Evolutionary conservation across 2,113 vertebrate genomes (phyloP).

Genomic region (Madoqua kirkii): DNA sequence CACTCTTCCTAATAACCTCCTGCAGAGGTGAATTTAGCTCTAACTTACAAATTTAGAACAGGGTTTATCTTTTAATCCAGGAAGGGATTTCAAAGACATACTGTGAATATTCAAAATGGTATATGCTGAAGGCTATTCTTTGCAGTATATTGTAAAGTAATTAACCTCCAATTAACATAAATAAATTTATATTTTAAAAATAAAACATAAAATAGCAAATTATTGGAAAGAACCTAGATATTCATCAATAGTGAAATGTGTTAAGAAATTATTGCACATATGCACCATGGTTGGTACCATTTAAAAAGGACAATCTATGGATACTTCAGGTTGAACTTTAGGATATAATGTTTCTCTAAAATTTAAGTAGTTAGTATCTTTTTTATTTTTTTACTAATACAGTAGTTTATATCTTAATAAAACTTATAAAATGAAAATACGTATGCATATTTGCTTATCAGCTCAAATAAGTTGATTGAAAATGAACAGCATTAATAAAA

Average conservation of each 20-base stretch:
- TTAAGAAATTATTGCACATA: neutral
- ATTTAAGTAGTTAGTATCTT: neutral
- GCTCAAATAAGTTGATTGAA: neutral
- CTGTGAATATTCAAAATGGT: neutral
- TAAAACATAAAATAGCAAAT: neutral
- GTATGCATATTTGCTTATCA: neutral
- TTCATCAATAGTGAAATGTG: neutral
- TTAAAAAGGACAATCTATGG: neutral
- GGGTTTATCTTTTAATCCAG: neutral
- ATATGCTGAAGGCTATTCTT: neutral
- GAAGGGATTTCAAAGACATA: neutral
- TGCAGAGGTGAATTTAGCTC: neutral
- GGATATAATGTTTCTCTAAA: neutral
- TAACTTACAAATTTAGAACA: neutral
- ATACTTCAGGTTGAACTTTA: neutral
- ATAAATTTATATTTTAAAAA: no score
- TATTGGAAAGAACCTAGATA: neutral
- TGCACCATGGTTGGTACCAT: neutral
- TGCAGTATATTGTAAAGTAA: neutral
- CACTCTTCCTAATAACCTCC: neutral
- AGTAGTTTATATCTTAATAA: neutral
- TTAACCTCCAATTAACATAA: no score
- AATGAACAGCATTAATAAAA: neutral
- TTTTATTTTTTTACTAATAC: no score
- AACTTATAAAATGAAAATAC: neutral